Base-by-base conservation (phyloP, 2,888 invertebrate genomes). In the Phrixothrix hirtus region DNA sequence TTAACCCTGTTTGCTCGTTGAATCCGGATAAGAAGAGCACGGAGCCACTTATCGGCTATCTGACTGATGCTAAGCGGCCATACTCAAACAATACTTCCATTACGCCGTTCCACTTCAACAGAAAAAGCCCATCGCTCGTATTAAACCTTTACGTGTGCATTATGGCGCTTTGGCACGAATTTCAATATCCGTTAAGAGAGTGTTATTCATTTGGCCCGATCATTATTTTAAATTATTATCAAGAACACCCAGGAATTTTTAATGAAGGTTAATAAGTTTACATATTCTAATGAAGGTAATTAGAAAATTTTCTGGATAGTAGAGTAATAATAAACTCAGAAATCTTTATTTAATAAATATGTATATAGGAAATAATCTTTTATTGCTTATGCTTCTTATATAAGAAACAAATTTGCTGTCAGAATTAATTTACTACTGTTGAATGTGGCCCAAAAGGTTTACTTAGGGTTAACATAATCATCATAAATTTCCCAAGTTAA, bases 31-130 rank as follows among this genome's bases (percentile, higher is more conserved):
- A 54, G 48, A 48, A 41, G 41, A 45, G 45, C 29, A 26, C 35
- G 44, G 54, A 49, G 39, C 49, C 54, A 49, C 49, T 49, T 55
- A 49, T 55, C 49, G 49, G 39, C 45, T 49, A 44, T 54, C 48
- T 44, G 48, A 49, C 53, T 44, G 54, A 30, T 49, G 35, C 54
- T 53, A 53, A 53, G 53, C 47, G 53, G 42, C 43, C 47, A 43
- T 47, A 48, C 38, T 53, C 48, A 53, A 48, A 53, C 48, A 53
- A 53, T 47, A 44, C 43, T 37, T 37, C 46, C 47, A 43, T 53
- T 53, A 38, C 53, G 53, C 43, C 27, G 35, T 53, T 43, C 49
- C 42, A 42, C 42, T 49, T 43, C 39, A 53, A 27, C 42, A 34
- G 39, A 51, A 52, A 53, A 53, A 43, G 49, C 47, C 37, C 53